A percentile compares a stretch with the other conserved stretches of the same genome.
Conservation (phyloP, 2,113 vertebrate genomes). For the Poeciliopsis occidentalis region DNA sequence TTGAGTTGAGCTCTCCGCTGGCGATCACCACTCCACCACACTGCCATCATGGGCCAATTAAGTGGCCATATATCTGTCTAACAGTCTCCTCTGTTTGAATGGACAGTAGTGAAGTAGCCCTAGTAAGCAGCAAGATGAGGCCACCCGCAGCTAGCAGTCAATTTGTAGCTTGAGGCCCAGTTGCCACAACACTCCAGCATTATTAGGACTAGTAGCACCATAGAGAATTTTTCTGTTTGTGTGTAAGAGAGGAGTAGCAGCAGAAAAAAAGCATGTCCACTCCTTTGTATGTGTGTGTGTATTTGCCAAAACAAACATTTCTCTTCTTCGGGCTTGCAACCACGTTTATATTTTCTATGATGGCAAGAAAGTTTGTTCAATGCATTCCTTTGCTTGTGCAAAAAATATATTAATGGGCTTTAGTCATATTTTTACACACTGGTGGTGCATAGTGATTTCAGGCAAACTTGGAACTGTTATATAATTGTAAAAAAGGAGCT, state of each 20-base stretch:
- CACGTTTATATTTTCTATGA: neutral
- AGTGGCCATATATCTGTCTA: conserved; percentile 81
- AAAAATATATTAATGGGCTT: too few relatives aligned
- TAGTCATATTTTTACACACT: too few relatives aligned
- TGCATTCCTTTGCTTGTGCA: too few relatives aligned
- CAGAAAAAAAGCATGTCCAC: conserved; percentile 12
- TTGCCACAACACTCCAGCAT: conserved; percentile 77
- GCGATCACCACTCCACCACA: conserved; percentile 79
- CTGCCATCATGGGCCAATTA: conserved; percentile 84
- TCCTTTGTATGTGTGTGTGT: conserved; percentile 23
- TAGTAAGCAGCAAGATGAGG: conserved; percentile 60
- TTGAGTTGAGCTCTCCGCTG: conserved; percentile 78
- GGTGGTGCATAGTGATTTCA: too few relatives aligned
- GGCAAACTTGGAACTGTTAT: too few relatives aligned
- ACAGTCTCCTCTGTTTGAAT: conserved; percentile 75
- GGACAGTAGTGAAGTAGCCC: conserved; percentile 69
- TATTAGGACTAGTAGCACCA: conserved; percentile 72
- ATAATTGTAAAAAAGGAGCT: too few relatives aligned
- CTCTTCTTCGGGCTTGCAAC: conserved; percentile 1
- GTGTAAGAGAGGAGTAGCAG: conserved; percentile 3
- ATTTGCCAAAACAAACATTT: conserved; percentile 16
- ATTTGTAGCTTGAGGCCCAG: conserved; percentile 79
- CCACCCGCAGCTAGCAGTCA: conserved; percentile 73
- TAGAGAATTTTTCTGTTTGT: conserved; percentile 54
- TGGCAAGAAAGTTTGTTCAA: too few relatives aligned